phyloP scores from a whole-genome alignment of 2,888 invertebrate species.

The Anodontia alba region DNA sequence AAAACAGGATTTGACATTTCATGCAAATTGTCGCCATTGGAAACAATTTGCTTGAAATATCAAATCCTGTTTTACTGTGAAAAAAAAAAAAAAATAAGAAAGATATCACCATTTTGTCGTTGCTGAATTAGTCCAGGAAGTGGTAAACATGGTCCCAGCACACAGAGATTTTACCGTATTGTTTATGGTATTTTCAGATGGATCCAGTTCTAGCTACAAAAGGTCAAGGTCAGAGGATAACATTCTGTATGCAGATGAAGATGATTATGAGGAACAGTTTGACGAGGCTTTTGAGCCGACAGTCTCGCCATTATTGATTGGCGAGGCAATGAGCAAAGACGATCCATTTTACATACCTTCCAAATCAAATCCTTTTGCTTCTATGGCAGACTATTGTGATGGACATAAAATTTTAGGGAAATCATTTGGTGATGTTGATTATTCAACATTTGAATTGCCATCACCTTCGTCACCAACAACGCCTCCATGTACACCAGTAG shows the following conservation, averaged over 20 bases:
- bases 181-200: slow-evolving; percentile 48
- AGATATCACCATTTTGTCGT: too few species aligned
- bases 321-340: slow-evolving; percentile 91
- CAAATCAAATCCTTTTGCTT: slow-evolving; percentile 79
- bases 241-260: slow-evolving; percentile 75
- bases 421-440: slow-evolving; percentile 61
- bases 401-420: slow-evolving; percentile 79
- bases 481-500: slow-evolving; percentile 79
- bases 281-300: slow-evolving; percentile 36
- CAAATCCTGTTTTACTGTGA: too few species aligned
- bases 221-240: slow-evolving; percentile 80
- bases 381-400: slow-evolving; percentile 76
- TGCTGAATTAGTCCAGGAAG: too few species aligned
- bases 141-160: too few species aligned
- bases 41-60: too few species aligned
- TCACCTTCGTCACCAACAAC: slow-evolving; percentile 86
- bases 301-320: slow-evolving; percentile 88
- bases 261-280: slow-evolving; percentile 51
- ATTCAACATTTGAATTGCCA: slow-evolving; percentile 88
- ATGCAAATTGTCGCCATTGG: too few species aligned
- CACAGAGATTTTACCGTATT: too few species aligned
- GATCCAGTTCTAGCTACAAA: slow-evolving; percentile 62
- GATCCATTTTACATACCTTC: slow-evolving; percentile 84
- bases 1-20: too few species aligned
- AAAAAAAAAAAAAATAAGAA: too few species aligned